These are phyloP conservation scores for Rallus crepitans DNA, from an alignment of 2,797 vertebrate genomes.

Conservation along the genomic window DNA sequence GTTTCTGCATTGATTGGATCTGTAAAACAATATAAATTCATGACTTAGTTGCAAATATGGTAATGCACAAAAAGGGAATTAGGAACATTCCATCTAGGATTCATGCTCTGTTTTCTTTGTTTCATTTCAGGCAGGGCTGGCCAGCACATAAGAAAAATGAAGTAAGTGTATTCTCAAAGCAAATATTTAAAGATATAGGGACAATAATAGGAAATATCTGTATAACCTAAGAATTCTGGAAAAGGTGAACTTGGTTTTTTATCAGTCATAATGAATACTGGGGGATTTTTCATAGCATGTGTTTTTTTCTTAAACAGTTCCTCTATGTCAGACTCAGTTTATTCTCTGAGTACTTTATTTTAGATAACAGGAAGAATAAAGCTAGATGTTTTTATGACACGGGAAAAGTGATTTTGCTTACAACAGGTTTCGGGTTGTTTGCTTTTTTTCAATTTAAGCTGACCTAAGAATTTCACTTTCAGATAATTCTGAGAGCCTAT, in stretches of 20 bases:
- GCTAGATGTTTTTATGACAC: not conserved
- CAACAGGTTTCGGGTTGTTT: not conserved
- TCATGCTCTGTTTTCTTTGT: not conserved
- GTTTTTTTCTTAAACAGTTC: not conserved
- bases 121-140: conserved; percentile 72
- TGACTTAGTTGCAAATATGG: not conserved
- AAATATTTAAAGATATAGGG: not conserved
- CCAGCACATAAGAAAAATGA: conserved; percentile 75
- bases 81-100: not conserved
- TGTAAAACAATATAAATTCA: not conserved
- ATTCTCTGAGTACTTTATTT: not conserved
- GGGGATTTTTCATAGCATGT: not conserved
- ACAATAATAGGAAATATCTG: not conserved
- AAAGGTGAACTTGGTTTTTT: not conserved
- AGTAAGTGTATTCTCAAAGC: conserved; percentile 72
- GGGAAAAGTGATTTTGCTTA: not conserved
- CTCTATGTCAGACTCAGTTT: not conserved
- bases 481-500: not conserved
- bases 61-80: not conserved
- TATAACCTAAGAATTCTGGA: not conserved
- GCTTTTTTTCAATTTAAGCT: not conserved
- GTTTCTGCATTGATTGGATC: not conserved
- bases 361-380: not conserved
- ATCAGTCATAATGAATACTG: not conserved
- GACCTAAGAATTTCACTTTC: not conserved